Base-by-base conservation (phyloP, 2,113 vertebrate genomes). In the Phyllostomus hastatus region DNA sequence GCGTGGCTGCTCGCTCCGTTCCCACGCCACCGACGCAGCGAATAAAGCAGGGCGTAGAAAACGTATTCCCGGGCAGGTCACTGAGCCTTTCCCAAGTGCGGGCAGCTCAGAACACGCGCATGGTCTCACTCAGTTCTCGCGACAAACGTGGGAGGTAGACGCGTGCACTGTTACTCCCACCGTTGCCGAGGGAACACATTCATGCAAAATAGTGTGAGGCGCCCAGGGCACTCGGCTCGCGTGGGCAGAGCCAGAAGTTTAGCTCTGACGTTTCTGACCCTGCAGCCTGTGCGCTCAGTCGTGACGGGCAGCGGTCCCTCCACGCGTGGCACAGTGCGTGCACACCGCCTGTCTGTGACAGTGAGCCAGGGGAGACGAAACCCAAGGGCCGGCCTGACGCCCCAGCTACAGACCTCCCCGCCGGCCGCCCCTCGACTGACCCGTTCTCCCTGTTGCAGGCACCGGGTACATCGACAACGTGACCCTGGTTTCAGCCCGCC, bases 391-490 rank as follows among this genome's bases (percentile, higher is more conserved):
- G 15, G 9, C 8, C 57, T 43, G 38, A 26, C 54, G 26, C 61
- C 14, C 59, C 43, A 28, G 14, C 69, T 33, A 7, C 19, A n/a
- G 11, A 17, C 66, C 22, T 87, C 15, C 16, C 41, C 46, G 0
- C 46, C 14, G 52, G 38, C 78, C 19, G 38, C 38, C 38, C 16
- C 48, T 15, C 50, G 41, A 75, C 80, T 69, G 1, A 66, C 57
- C 38, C 46, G 19, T 73, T 33, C 64, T 80, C 17, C 90, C 35
- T 33, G 54, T 78, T 67, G 17, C 97, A 99, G 99, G 99, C 54
- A 99, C 99, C 0, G 99, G 99, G 66, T 99, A 99, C 98, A 95
- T 99, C 0, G 99, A 99, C 96, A 98, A 99, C 0, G 98, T 99
- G 82, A 97, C 97, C 70, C 97, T 99, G 97, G 97, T 99, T 83